Conservation (phyloP, 2,888 invertebrate genomes). For the Volucella inflata region DNA sequence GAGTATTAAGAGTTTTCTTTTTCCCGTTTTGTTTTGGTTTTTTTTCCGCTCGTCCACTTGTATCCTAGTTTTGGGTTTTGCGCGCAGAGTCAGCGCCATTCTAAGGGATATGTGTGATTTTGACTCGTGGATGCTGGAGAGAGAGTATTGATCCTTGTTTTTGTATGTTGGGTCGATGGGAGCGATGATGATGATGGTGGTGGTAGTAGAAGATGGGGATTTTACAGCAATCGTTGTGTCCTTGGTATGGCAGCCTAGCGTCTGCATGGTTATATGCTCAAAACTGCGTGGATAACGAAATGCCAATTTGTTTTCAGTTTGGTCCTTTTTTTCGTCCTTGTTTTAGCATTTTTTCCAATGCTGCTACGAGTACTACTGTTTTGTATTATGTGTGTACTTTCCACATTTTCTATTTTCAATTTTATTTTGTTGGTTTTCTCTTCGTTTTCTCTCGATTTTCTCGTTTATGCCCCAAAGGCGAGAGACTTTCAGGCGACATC, state of each 20-base stretch:
- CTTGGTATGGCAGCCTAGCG: conserved; percentile 35
- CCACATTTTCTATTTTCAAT: conserved; percentile 9
- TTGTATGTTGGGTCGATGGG: conserved; percentile 10
- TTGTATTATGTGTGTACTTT: too few relatives aligned
- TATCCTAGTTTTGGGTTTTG: conserved; percentile 3
- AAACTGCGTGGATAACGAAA: conserved; percentile 68
- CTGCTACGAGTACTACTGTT: neutral
- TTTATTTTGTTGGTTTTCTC: conserved; percentile 17
- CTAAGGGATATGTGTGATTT: conserved; percentile 25
- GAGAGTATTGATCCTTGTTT: conserved; percentile 73
- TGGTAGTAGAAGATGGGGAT: conserved; percentile 2
- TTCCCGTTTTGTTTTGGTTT: conserved; percentile 58
- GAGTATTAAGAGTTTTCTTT: neutral
- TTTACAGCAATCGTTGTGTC: conserved; percentile 36
- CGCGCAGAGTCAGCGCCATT: conserved; percentile 46
- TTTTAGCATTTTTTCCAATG: neutral
- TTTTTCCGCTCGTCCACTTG: conserved; percentile 18
- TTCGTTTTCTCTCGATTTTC: conserved; percentile 18
- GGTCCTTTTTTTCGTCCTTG: conserved; percentile 33
- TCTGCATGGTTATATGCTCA: conserved; percentile 59
- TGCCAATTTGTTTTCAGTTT: conserved; percentile 38
- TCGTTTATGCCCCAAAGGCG: conserved; percentile 41
- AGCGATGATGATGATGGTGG: neutral
- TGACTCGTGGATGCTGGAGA: conserved; percentile 69
- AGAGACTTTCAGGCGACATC: conserved; percentile 72